Conservation (phyloP, 2,888 invertebrate genomes). For the Mythimna loreyi region DNA sequence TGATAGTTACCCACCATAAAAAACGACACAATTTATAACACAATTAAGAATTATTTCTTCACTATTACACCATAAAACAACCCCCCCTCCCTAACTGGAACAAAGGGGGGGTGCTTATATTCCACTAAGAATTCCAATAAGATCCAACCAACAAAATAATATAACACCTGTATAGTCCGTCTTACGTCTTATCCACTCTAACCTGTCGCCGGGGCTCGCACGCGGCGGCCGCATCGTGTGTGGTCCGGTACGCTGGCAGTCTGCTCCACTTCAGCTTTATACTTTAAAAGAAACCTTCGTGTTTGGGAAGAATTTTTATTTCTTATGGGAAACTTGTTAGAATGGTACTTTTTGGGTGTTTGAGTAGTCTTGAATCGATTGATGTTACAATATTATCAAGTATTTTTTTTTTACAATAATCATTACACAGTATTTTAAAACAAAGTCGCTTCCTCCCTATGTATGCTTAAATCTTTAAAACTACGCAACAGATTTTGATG, state of each 20-base stretch:
- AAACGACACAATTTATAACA: too few relatives aligned
- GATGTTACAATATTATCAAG: neutral
- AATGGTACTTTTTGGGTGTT: neutral
- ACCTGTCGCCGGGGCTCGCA: constrained; percentile 41
- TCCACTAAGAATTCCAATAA: neutral
- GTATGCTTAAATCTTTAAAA: too few relatives aligned
- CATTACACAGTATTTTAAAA: too few relatives aligned
- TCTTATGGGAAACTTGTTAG: constrained; percentile 55
- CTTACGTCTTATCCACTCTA: constrained; percentile 43
- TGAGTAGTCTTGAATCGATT: neutral
- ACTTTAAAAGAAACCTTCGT: constrained; percentile 55
- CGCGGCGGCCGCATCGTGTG: constrained; percentile 69
- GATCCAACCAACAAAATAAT: neutral
- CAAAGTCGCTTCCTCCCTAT: too few relatives aligned
- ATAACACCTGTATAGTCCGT: neutral
- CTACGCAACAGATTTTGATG: too few relatives aligned
- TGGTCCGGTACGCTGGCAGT: constrained; percentile 64
- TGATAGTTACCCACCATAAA: too few relatives aligned
- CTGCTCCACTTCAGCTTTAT: constrained; percentile 64
- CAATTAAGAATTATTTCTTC: too few relatives aligned
- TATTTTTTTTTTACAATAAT: too few relatives aligned
- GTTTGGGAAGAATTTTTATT: constrained; percentile 40
- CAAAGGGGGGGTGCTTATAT: too few relatives aligned
- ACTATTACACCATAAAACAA: too few relatives aligned
- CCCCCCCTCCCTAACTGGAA: too few relatives aligned